phyloP scores from a whole-genome alignment of 2,888 invertebrate genomes.

The Polia nebulosa region DNA sequence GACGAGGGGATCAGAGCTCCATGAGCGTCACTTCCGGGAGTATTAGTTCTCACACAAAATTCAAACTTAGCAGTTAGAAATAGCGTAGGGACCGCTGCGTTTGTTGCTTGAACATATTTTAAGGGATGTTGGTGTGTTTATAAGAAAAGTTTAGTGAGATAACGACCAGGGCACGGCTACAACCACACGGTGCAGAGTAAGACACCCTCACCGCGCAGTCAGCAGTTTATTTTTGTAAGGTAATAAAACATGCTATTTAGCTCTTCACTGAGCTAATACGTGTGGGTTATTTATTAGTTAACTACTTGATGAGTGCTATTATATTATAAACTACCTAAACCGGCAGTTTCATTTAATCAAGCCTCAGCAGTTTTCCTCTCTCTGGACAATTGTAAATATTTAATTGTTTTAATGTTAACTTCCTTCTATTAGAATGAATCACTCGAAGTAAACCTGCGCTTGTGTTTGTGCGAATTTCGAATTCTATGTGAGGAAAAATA shows the following conservation, averaged over 20 bases:
- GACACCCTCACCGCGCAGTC: background rate
- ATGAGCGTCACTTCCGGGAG: background rate
- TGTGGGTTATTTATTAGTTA: background rate
- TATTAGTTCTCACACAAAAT: conserved; percentile 2
- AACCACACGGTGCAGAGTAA: background rate
- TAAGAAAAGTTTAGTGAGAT: background rate
- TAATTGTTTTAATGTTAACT: conserved; percentile 7
- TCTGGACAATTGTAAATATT: background rate
- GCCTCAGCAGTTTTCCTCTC: background rate
- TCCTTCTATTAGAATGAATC: conserved; percentile 17
- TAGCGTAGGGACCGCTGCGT: background rate
- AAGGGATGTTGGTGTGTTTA: conserved; percentile 21
- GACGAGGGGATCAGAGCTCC: background rate
- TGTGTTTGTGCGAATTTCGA: background rate
- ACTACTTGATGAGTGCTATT: background rate
- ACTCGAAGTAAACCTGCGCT: background rate
- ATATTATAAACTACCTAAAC: background rate
- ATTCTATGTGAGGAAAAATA: background rate
- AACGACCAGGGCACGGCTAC: background rate
- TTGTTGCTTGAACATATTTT: background rate
- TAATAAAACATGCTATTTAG: background rate
- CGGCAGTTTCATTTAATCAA: too few relatives aligned
- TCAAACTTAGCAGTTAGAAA: background rate
- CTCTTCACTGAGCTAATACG: background rate
- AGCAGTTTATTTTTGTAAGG: background rate